These are phyloP conservation scores for Callopanchax toddi DNA, from an alignment of 2,113 vertebrate species.

Conservation along the genomic window DNA sequence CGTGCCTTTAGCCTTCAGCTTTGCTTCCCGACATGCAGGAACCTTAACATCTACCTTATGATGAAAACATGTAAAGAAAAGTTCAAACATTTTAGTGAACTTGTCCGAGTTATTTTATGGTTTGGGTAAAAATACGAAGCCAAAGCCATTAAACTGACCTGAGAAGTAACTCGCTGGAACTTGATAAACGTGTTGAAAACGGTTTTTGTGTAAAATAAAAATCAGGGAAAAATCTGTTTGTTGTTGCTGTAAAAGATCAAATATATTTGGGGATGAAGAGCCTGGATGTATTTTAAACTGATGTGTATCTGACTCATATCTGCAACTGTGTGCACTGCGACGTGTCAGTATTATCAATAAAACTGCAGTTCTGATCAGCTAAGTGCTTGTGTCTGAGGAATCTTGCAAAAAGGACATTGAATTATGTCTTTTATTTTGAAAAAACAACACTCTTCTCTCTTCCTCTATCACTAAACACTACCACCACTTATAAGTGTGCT, in stretches of 20 bases:
- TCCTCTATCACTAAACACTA: too few relatives aligned
- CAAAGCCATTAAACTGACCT: background rate
- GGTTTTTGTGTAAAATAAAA: background rate
- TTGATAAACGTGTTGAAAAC: background rate
- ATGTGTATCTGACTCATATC: slow-evolving; percentile 17
- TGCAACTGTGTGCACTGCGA: background rate
- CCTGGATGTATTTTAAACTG: slow-evolving; percentile 37
- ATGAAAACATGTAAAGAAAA: background rate
- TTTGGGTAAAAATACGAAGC: too few relatives aligned
- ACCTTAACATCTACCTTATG: background rate
- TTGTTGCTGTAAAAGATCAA: background rate
- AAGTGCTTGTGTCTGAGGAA: too few relatives aligned
- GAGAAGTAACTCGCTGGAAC: background rate
- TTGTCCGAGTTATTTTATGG: too few relatives aligned
- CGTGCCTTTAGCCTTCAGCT: slow-evolving; percentile 35
- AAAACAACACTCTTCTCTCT: too few relatives aligned
- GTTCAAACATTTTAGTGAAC: too few relatives aligned
- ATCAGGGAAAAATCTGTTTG: background rate
- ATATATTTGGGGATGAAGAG: slow-evolving; percentile 18
- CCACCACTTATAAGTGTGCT: too few relatives aligned
- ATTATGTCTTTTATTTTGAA: too few relatives aligned
- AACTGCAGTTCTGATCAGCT: slow-evolving; percentile 36
- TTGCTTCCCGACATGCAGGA: slow-evolving; percentile 9
- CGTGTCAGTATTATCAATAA: slow-evolving; percentile 54
- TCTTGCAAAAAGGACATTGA: too few relatives aligned